Evolutionary conservation across 2,888 invertebrate genomes (phyloP), one percentile per base, ranked within the genome.

Genomic region (Caradrina clavipalpis): DNA sequence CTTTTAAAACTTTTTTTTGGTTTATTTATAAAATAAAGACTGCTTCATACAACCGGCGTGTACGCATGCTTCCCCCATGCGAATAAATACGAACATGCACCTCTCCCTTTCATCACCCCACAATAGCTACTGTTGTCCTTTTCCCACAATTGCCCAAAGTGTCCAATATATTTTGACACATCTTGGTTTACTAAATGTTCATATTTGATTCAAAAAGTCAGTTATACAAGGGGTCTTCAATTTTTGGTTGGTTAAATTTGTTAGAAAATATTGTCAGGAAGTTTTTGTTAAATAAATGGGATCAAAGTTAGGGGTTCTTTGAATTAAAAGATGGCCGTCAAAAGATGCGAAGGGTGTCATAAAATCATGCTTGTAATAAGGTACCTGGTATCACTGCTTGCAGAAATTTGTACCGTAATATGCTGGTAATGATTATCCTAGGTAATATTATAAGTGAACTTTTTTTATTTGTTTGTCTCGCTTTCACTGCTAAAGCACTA

Each of bases 121-220:
- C 57, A 67, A 49, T 50, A 55, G 0, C 51, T 80, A 26, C 53
- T 60, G 45, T 69, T 69, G 50, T 81, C 81, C 68, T 71, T 64
- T 45, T 79, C 69, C 56, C 8, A 54, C 47, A 62, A 11, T 4
- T 47, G 45, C 57, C 86, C 76, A 81, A 42, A 15, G 4, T 47
- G 42, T 55, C 86, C 78, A 81, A 42, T 70, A 42, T 78, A 79
- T 71, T 47, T 51, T 69, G 83, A 81, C 7, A 78, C 70, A 53
- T 61, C 42, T 53, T 53, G 2, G 61, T 74, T 76, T 71, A 71
- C 50, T 39, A n/a, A 42, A 31, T 4, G 22, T 42, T 31, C 49
- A 10, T 8, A 61, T 55, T 63, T 57, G 19, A 7, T 62, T 15
- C 31, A 51, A 21, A 15, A 49, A 51, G 31, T 26, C 39, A 67